Evolutionary conservation across 2,797 vertebrate species (phyloP).

Genomic region (Microctenopoma lineatum): DNA sequence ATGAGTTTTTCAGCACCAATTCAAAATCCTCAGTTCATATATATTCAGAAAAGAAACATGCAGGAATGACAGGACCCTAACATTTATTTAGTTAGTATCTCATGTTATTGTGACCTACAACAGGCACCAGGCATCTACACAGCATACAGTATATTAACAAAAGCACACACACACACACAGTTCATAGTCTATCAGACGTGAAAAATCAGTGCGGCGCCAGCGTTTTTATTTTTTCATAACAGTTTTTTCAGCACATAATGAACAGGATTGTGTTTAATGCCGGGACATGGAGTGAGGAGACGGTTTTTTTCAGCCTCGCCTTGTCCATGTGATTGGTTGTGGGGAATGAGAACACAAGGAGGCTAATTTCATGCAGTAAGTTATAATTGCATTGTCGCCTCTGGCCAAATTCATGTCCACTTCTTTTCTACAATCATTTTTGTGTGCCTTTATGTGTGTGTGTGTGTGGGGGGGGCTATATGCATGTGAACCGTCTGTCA

Average conservation of each 20-base stretch:
- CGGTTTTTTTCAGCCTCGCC: conserved; percentile 74
- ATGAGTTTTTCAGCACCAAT: not conserved
- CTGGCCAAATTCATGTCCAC: conserved; percentile 86
- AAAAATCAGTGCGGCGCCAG: conserved; percentile 77
- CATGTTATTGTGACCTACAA: conserved; percentile 1
- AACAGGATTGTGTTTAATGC: conserved; percentile 79
- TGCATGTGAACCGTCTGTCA: conserved; percentile 19
- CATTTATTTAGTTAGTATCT: conserved; percentile 1
- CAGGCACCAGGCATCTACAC: conserved; percentile 12
- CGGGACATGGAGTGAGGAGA: conserved; percentile 44
- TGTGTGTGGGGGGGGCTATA: not conserved
- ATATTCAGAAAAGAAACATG: not conserved
- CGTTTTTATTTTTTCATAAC: conserved; percentile 65
- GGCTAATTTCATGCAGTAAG: conserved; percentile 93
- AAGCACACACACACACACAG: conserved; percentile 48
- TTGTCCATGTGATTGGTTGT: conserved; percentile 93
- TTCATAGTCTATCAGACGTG: conserved; percentile 75
- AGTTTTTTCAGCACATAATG: conserved; percentile 75
- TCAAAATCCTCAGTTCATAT: not conserved
- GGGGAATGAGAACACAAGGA: conserved; percentile 93
- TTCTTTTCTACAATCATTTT: conserved; percentile 68
- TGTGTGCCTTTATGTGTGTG: conserved; percentile 22
- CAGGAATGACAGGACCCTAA: not conserved
- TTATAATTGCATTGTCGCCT: conserved; percentile 92
- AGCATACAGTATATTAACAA: conserved; percentile 35